A percentile compares a stretch with the other conserved stretches of the same genome.
Conservation (phyloP, 2,888 invertebrate species). For the Pteria penguin region DNA sequence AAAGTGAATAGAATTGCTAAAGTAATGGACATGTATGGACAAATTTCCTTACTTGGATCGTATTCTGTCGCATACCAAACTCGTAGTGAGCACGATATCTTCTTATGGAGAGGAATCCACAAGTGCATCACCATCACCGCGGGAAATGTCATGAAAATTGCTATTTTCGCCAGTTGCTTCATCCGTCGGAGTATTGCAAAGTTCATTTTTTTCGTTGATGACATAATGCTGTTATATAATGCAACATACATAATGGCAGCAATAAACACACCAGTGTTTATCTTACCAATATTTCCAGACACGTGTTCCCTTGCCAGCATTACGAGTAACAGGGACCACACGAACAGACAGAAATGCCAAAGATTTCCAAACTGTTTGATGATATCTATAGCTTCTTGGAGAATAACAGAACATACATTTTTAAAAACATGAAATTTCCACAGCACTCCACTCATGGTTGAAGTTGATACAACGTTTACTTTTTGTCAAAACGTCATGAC, state of each 20-base stretch:
- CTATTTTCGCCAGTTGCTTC: constrained; percentile 17
- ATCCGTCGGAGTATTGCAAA: neutral
- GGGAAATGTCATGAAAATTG: constrained; percentile 24
- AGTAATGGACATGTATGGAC: constrained; percentile 31
- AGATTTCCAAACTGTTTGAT: constrained; percentile 22
- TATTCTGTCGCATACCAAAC: constrained; percentile 13
- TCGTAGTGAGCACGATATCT: constrained; percentile 11
- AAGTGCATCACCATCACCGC: constrained; percentile 23
- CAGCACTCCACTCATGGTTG: constrained; percentile 6
- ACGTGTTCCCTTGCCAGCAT: constrained; percentile 13
- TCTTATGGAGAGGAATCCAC: constrained; percentile 33
- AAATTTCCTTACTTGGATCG: constrained; percentile 23
- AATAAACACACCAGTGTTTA: constrained; percentile 22
- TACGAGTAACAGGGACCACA: constrained; percentile 28
- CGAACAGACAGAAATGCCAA: constrained; percentile 32
- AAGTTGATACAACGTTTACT: neutral
- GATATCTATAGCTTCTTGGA: constrained; percentile 9
- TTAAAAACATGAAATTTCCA: constrained; percentile 18
- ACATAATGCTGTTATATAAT: constrained; percentile 2
- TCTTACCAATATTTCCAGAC: neutral
- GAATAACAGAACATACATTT: constrained; percentile 14
- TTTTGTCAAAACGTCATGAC: too few species aligned
- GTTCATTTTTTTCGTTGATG: neutral
- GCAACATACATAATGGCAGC: neutral
- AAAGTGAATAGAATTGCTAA: constrained; percentile 27